Evolutionary conservation across 2,888 invertebrate genomes (phyloP), one percentile per base, ranked within the genome.

Genomic region (Patella caerulea): DNA sequence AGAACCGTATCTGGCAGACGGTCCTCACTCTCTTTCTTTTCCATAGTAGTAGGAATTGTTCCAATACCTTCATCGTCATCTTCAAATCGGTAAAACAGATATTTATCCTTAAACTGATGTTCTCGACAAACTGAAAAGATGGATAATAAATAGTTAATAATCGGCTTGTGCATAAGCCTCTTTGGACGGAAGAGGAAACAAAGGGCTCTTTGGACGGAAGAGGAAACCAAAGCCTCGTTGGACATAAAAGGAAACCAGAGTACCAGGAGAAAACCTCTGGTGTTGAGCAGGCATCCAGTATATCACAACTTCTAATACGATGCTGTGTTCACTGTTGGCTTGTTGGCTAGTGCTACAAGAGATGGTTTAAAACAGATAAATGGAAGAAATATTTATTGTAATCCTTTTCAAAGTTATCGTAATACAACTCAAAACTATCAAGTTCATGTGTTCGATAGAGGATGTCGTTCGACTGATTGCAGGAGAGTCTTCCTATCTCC

Each of bases 21-120:
- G 79, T 94, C 94, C 90, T 95, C 95, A 76, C 86, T 86, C 71
- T 87, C 87, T 75, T 87, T 86, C 81, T 87, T 86, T 55, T 87
- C 86, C 54, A 81, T 79, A 17, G 83, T 85, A 14, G 86, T 85
- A 4, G 89, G 89, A 15, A 85, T 83, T 9, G 85, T 86, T 29
- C 88, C 88, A 19, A 95, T 94, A 11, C 91, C 91, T 88, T 95
- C 94, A 74, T 93, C 92, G 90, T 95, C 95, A 90, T 95, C 94
- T 90, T 94, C 94, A 93, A 96, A 96, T 79, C 95, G 95, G 92
- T 96, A 96, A 87, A 96, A 94, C 89, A 96, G 94, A 91, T 95
- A 95, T 93, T 95, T 95, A 93, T 96, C 96, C 91, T 95, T 94
- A 92, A 96, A 96, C 74, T 95, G 94, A 88, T 96, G 95, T 88